Base-by-base conservation (phyloP, 2,797 vertebrate genomes). In the Lophotriccus pileatus region DNA sequence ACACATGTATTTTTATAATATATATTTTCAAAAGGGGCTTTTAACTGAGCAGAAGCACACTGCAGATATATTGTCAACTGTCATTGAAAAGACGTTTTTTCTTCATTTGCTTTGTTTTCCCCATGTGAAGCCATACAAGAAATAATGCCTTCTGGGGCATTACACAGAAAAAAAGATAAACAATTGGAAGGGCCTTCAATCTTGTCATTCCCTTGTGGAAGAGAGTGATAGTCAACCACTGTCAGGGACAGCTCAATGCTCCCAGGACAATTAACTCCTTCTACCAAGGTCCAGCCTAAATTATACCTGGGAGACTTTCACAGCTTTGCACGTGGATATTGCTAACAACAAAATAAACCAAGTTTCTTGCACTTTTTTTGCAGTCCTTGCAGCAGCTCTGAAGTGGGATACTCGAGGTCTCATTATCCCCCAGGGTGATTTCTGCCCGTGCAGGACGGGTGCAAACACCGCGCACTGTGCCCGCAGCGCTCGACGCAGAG, bases 91-190 rank as follows among this genome's bases (percentile, higher is more conserved):
- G 69, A 25, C 7, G 2, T 23, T 58, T 23, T 46, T 72, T 84
- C 58, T 84, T 90, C 14, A 0, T 86, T 72, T 70, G 28, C 58
- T 53, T 39, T 30, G 5, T 22, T 87, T 87, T 67, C 79, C 82
- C 43, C 44, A 4, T 83, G 73, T 96, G 89, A 87, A 93, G 76
- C 37, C 79, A 69, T 17, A 93, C 58, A 92, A 93, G 87, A 95
- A 94, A 87, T 85, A 87, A 72, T 81, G 87, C 87, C 89, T 94
- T 93, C 81, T 93, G 87, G 84, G 89, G 68, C 78, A 92, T 52
- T 73, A 22, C 55, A 37, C 1, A 36, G 50, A n/a, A 59, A 39
- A 81, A 43, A 55, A 91, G 62, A 91, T 56, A 80, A 84, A 81
- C 63, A 69, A 63, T 56, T 84, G 82, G 72, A 90, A 82, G 47